These are phyloP conservation scores for Drosophila bocqueti DNA, from an alignment of 1,140 invertebrate species.

Conservation along the genomic window DNA sequence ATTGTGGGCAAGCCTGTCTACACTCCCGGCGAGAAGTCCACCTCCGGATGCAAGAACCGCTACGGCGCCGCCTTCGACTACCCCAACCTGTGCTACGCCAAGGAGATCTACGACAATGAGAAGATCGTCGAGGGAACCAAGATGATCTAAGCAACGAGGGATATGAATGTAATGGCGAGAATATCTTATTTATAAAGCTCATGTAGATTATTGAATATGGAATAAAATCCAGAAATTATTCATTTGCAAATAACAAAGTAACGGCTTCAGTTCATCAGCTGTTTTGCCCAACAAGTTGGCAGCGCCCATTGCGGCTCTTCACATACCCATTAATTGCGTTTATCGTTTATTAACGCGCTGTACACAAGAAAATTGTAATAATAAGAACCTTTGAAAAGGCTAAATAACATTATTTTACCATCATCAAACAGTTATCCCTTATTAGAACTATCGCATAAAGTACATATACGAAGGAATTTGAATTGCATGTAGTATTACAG, in stretches of 20 bases:
- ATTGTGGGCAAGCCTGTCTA: slow-evolving; percentile 60
- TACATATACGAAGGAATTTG: not conserved
- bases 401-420: not conserved
- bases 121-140: slow-evolving; percentile 45
- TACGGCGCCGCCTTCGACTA: slow-evolving; percentile 5
- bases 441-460: not conserved
- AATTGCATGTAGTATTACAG: not conserved
- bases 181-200: not conserved
- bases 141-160: slow-evolving; percentile 15
- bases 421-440: rapidly evolving
- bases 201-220: slow-evolving; percentile 7
- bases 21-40: slow-evolving; percentile 32
- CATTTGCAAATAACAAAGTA: slow-evolving; percentile 10
- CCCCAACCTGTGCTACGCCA: slow-evolving; percentile 4
- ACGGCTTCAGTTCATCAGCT: not conserved
- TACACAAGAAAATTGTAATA: too few relatives aligned
- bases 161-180: not conserved
- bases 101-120: slow-evolving; percentile 64
- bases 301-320: not conserved
- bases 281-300: slow-evolving; percentile 20
- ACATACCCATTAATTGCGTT: not conserved
- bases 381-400: not conserved
- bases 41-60: slow-evolving; percentile 5
- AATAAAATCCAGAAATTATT: slow-evolving; percentile 18
- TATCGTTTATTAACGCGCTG: not conserved